Conservation (phyloP, 2,113 vertebrate species). For the Natator depressus region DNA sequence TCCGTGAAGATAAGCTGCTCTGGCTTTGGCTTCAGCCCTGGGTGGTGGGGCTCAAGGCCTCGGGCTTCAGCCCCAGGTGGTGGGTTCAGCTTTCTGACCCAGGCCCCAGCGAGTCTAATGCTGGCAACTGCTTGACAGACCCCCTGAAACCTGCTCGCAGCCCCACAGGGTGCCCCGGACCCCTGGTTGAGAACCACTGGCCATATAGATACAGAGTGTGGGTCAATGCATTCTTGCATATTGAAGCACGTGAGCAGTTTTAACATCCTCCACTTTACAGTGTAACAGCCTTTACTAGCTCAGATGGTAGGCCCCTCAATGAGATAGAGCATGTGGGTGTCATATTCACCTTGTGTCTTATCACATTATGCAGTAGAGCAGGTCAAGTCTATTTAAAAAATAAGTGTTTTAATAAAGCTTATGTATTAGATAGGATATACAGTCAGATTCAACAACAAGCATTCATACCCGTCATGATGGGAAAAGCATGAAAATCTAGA, state of each 20-base stretch:
- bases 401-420: not conserved
- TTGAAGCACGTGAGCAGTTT: not conserved
- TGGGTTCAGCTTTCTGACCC: no score
- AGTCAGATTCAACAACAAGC: not conserved
- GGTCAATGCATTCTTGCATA: not conserved
- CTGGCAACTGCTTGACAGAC: no score
- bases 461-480: fast-evolving
- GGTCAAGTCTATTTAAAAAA: not conserved
- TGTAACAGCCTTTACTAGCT: not conserved
- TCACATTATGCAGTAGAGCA: not conserved
- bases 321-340: not conserved
- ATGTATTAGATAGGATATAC: not conserved
- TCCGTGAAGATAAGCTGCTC: no score
- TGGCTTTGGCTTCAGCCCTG: no score
- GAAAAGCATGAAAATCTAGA: not conserved
- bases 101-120: no score
- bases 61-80: no score
- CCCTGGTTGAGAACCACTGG: not conserved
- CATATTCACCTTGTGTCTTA: not conserved
- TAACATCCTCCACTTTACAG: not conserved
- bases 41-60: no score
- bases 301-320: not conserved
- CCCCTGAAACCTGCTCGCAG: no score
- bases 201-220: not conserved
- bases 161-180: no score